Evolutionary conservation across 2,888 invertebrate genomes (phyloP).

Genomic region (Orthosia incerta): DNA sequence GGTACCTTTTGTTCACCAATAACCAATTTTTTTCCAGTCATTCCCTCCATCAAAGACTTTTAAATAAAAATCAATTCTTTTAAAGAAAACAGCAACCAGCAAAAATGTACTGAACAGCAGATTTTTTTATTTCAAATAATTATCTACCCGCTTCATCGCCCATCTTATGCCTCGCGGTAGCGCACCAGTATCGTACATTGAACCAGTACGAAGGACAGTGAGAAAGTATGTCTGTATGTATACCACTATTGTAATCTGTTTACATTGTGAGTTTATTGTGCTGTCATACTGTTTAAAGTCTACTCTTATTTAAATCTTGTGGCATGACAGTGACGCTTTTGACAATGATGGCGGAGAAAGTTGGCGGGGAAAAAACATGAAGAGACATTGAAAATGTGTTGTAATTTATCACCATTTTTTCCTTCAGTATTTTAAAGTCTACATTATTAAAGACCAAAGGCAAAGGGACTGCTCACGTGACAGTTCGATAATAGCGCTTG

Average conservation of each 20-base stretch:
- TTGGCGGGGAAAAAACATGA: background rate
- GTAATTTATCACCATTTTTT: background rate
- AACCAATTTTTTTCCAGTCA: too few species aligned
- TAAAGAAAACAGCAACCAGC: too few species aligned
- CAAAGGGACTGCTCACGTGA: too few species aligned
- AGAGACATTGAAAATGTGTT: background rate
- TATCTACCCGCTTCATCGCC: constrained; percentile 36
- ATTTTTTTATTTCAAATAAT: too few species aligned
- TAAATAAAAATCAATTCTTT: too few species aligned
- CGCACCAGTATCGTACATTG: constrained; percentile 80
- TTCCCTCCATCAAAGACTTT: too few species aligned
- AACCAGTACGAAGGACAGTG: constrained; percentile 81
- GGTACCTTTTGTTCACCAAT: too few species aligned
- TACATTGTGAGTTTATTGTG: constrained; percentile 60
- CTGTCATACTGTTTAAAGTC: constrained; percentile 58
- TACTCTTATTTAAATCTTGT: constrained; percentile 50
- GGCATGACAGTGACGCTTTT: constrained; percentile 23
- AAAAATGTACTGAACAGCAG: too few species aligned
- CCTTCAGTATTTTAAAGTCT: too few species aligned
- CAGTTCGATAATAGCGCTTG: too few species aligned
- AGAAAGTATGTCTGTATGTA: constrained; percentile 74
- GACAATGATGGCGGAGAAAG: constrained; percentile 23
- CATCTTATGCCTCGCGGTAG: constrained; percentile 50
- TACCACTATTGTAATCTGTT: constrained; percentile 64
- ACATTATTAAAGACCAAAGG: too few species aligned